A percentile compares a stretch with the other conserved stretches of the same genome.
phyloP scores from a whole-genome alignment of 2,888 invertebrate genomes.

The Parnassius apollo region DNA sequence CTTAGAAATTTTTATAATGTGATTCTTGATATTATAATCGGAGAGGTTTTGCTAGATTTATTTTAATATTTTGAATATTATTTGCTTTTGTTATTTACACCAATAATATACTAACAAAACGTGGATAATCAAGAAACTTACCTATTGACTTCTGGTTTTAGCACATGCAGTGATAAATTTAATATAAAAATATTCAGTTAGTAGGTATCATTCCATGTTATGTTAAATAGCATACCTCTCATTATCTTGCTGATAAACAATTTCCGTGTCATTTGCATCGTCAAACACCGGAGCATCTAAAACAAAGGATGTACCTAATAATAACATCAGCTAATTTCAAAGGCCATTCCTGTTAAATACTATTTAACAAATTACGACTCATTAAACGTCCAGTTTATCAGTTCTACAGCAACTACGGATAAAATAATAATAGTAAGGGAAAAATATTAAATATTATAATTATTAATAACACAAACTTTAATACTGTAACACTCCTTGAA shows the following conservation, averaged over 20 bases:
- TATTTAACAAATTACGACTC: constrained; percentile 15
- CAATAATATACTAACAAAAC: too few species aligned
- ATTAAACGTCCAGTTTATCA: constrained; percentile 8
- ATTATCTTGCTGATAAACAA: constrained; percentile 47
- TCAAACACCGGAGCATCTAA: constrained; percentile 57
- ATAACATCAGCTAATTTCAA: constrained; percentile 12
- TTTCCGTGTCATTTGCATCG: constrained; percentile 42
- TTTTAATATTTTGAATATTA: too few species aligned
- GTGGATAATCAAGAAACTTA: too few species aligned
- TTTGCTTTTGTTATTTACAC: too few species aligned
- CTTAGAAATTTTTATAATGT: too few species aligned
- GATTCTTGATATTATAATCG: too few species aligned
- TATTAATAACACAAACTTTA: too few species aligned
- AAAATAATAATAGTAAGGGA: constrained; percentile 4
- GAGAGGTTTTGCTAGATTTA: too few species aligned
- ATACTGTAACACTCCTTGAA: too few species aligned
- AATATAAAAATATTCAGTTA: too few species aligned
- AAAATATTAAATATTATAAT: not conserved
- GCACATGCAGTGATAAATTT: too few species aligned
- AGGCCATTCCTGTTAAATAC: constrained; percentile 24
- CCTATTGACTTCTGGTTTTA: too few species aligned
- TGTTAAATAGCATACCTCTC: constrained; percentile 46
- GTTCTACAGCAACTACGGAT: not conserved
- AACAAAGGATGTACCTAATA: constrained; percentile 36
- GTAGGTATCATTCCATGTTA: not conserved